Evolutionary conservation across 2,888 invertebrate genomes (phyloP), one percentile per base, ranked within the genome.

Genomic region (Ennomos erosarius): DNA sequence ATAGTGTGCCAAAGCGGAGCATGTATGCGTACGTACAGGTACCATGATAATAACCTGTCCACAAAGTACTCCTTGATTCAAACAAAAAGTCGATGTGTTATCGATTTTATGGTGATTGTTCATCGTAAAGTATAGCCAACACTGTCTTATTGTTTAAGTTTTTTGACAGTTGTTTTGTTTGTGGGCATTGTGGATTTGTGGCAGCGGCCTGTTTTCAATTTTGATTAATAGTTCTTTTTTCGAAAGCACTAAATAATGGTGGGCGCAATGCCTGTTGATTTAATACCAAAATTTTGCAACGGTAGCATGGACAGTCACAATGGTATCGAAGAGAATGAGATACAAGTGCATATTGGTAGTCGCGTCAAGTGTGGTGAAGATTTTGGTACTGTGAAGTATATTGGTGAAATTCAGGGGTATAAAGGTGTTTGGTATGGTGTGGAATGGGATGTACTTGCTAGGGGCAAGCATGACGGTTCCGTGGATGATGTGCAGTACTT

Each of bases 401-500:
- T 97, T 64, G 98, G 98, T 47, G 93, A 94, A 79, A 94, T 95
- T 52, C 93, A 94, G 62, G 95, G 95, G 0, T 94, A 96, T 73
- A 87, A 93, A 57, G 96, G 96, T 43, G 80, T 91, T 35, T 99
- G 99, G 99, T 92, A 98, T 55, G 99, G 99, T 0, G 94, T 99
- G n/a, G 99, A 99, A 82, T 99, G 99, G 99, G 99, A 99, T 83
- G 95, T 98, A 74, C 93, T 95, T 3, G 87, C 90, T 8, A 93
- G 99, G 73, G 99, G 99, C 1, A 99, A 98, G 84, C 99, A 99
- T 80, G 95, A 98, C 91, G 99, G 99, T 0, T 94, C 93, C 43
- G 94, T 98, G 42, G 95, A 97, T 65, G 97, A 96, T 46, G 89
- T 94, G 46, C 94, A 95, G 67, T 99, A 99, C 85, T 99, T 99